These are phyloP conservation scores for Polypedilum pembai DNA, from an alignment of 1,140 invertebrate genomes.

Conservation along the genomic window DNA sequence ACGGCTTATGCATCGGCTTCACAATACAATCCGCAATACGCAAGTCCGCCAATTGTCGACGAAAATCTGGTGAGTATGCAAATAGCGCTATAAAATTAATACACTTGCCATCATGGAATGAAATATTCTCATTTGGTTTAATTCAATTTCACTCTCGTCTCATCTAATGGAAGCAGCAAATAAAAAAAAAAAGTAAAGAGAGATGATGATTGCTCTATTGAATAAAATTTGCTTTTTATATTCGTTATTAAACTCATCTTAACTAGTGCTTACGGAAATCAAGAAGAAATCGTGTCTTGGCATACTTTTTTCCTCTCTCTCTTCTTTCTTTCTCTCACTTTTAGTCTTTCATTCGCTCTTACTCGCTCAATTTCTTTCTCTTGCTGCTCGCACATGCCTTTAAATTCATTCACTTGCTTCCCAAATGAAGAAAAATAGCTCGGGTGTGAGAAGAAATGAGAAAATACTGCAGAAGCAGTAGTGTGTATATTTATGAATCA, in stretches of 20 bases:
- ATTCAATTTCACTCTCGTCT: slow-evolving; percentile 5
- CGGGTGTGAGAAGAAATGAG: too few relatives aligned
- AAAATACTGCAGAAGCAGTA: too few relatives aligned
- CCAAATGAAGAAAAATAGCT: too few relatives aligned
- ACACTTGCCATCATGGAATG: background rate
- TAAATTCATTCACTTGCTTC: background rate
- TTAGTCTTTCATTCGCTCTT: background rate
- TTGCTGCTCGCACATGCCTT: background rate
- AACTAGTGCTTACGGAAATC: slow-evolving; percentile 27
- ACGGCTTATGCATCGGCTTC: background rate
- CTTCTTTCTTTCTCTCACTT: background rate
- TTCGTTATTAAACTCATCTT: slow-evolving; percentile 11
- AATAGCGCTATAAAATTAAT: background rate
- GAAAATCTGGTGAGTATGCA: background rate
- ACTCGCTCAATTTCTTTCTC: background rate
- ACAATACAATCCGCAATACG: background rate
- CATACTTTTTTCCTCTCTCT: slow-evolving; percentile 9
- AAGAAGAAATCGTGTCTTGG: slow-evolving; percentile 26
- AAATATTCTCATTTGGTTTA: background rate
- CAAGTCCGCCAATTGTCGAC: background rate
- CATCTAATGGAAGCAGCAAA: background rate
- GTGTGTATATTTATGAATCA: too few relatives aligned
- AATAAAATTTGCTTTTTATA: background rate
- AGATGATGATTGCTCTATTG: background rate
- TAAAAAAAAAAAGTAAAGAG: background rate